These are phyloP conservation scores for Uropsilus gracilis DNA, from an alignment of 2,113 vertebrate species.

Conservation along the genomic window DNA sequence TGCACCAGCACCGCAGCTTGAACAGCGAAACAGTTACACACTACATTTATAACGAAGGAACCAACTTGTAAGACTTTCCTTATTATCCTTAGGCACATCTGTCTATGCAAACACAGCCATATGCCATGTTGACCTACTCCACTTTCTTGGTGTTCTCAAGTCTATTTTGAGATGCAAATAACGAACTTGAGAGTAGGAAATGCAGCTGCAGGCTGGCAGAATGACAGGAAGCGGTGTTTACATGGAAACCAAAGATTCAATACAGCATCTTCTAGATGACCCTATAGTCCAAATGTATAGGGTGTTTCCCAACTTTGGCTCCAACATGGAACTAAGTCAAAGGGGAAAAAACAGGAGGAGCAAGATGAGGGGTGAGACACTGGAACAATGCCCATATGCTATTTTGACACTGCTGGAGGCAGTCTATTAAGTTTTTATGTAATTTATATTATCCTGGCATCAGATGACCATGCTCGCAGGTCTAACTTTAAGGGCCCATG, in stretches of 20 bases:
- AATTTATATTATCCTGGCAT: neutral
- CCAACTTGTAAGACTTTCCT: conserved; percentile 1
- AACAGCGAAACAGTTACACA: conserved; percentile 46
- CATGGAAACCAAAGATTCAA: neutral
- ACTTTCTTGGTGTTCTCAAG: conserved; percentile 18
- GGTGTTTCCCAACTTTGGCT: neutral
- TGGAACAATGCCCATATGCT: fast-evolving
- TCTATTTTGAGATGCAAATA: conserved; percentile 59
- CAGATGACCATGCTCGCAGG: neutral
- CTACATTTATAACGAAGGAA: conserved; percentile 38
- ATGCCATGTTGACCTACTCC: conserved; percentile 41
- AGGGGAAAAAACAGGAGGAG: neutral
- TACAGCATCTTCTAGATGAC: neutral
- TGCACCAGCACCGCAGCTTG: neutral
- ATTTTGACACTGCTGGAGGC: fast-evolving
- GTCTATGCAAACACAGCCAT: conserved; percentile 45
- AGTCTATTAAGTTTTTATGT: neutral
- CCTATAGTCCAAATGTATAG: neutral
- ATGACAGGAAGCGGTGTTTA: neutral
- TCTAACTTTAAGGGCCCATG: conserved; percentile 32
- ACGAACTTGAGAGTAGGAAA: neutral
- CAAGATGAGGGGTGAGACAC: fast-evolving
- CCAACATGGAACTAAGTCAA: neutral
- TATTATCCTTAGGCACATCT: conserved; percentile 52
- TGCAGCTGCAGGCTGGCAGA: conserved; percentile 5